Percentiles rank a stretch among this genome's conserved stretches.
phyloP scores from a whole-genome alignment of 2,797 vertebrate genomes.

The Sebastes goodei region DNA sequence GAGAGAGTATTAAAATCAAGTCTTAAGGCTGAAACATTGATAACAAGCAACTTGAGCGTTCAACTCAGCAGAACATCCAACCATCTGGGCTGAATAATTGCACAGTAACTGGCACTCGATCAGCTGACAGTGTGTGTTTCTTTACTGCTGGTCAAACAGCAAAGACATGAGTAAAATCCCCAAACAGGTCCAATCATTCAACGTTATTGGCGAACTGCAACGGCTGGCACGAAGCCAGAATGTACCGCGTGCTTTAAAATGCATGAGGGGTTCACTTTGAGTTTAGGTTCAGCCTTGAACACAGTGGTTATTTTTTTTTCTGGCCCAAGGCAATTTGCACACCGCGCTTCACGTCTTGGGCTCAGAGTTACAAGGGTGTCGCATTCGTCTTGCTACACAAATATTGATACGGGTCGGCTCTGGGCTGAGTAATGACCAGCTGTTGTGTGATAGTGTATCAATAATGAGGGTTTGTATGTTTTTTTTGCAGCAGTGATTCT shows the following conservation, averaged over 20 bases:
- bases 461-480: constrained; percentile 4
- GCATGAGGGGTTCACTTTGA: constrained; percentile 46
- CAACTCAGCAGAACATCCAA: constrained; percentile 61
- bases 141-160: constrained; percentile 49
- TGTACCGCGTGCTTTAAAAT: constrained; percentile 46
- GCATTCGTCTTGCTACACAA: constrained; percentile 41
- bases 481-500: constrained; percentile 6
- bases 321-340: constrained; percentile 20
- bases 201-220: constrained; percentile 55
- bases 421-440: constrained; percentile 36
- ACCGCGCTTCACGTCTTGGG: background rate
- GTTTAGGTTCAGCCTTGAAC: constrained; percentile 33
- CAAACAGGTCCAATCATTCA: constrained; percentile 60
- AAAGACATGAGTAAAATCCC: constrained; percentile 54
- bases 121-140: constrained; percentile 45
- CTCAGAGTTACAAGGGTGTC: constrained; percentile 23
- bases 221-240: constrained; percentile 48
- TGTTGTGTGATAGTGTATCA: constrained; percentile 26
- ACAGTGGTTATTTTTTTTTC: constrained; percentile 28
- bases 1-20: constrained; percentile 5
- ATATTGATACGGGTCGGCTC: constrained; percentile 36
- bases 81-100: constrained; percentile 60
- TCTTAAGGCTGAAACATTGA: constrained; percentile 38
- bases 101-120: constrained; percentile 58
- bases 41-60: constrained; percentile 53